Conservation (phyloP, 2,113 vertebrate genomes). For the Cyphomyrus discorhynchus region DNA sequence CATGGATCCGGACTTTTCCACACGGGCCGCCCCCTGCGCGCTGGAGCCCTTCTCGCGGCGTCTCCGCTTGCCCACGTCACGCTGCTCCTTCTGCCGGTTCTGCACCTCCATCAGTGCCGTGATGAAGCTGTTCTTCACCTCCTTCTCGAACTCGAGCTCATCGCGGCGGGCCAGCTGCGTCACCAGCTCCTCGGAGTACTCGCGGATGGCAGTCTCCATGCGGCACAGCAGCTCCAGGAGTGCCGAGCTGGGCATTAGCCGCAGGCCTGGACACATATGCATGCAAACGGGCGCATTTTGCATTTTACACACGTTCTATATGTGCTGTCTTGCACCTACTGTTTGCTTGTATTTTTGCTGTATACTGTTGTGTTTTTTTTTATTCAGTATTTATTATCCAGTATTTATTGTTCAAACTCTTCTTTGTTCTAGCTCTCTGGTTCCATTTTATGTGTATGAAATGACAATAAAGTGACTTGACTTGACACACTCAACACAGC, state of each 20-base stretch:
- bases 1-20: constrained; percentile 72
- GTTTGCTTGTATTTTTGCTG: neutral
- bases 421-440: neutral
- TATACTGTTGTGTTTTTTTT: neutral
- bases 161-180: constrained; percentile 79
- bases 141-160: constrained; percentile 88
- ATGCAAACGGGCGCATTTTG: neutral
- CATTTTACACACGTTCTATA: neutral
- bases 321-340: neutral
- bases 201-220: constrained; percentile 70
- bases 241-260: constrained; percentile 67
- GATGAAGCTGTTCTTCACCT: constrained; percentile 92
- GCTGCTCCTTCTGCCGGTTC: constrained; percentile 86
- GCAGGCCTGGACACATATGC: constrained; percentile 59
- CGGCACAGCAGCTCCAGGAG: constrained; percentile 69
- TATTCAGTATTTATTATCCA: neutral
- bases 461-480: neutral
- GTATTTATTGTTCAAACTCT: neutral
- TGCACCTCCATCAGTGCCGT: constrained; percentile 84
- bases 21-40: constrained; percentile 60
- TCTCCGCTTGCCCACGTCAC: constrained; percentile 74
- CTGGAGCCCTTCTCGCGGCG: constrained; percentile 79
- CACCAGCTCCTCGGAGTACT: constrained; percentile 83
- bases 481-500: neutral
- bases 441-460: neutral